Base-by-base conservation (phyloP, 2,113 vertebrate genomes). In the Galbula dea region DNA sequence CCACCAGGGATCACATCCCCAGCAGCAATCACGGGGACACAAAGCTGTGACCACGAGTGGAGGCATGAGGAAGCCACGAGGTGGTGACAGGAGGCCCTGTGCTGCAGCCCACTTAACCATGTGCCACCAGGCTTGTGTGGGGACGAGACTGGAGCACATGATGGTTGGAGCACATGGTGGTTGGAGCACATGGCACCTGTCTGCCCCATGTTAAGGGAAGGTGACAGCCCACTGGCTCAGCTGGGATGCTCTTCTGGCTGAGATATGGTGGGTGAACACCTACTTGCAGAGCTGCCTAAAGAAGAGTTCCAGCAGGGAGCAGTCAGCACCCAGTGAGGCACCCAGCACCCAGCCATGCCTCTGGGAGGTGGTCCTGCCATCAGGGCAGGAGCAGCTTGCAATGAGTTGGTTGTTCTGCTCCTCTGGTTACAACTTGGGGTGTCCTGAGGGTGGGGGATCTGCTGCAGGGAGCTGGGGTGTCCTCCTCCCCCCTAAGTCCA, bases 1-100 rank as follows among this genome's bases (percentile, higher is more conserved):
- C 34, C 18, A 29, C 32, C 39, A 5, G 0, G 0, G 0, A 7
- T 37, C 63, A 21, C 39, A 19, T 7, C 9, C 2, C 1, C 37
- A 9, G 69, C 74, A 49, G n/a, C 22, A 14, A 39, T 15, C 30
- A 67, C 43, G 37, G 49, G 65, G 32, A 36, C 34, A 9, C 9
- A 3, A n/a, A 51, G 37, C 54, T 2, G 12, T 32, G 21, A 9
- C 57, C n/a, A n/a, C 19, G 32, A 57, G 62, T 39, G 3, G 20
- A 65, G 39, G 62, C 62, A 65, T 19, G 27, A 43, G 62, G 62
- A 39, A 65, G 62, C 62, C 16, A 17, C 12, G 62, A 65, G 62
- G 62, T 4, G 29, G 39, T 39, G 17, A 13, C 11, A 11, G 37
- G 61, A 43, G 41, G 37, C 63, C 83, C 15, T 4, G 26, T 16